These are phyloP conservation scores for Heliconius eleuchia DNA, from an alignment of 1,140 invertebrate species.

Conservation along the genomic window DNA sequence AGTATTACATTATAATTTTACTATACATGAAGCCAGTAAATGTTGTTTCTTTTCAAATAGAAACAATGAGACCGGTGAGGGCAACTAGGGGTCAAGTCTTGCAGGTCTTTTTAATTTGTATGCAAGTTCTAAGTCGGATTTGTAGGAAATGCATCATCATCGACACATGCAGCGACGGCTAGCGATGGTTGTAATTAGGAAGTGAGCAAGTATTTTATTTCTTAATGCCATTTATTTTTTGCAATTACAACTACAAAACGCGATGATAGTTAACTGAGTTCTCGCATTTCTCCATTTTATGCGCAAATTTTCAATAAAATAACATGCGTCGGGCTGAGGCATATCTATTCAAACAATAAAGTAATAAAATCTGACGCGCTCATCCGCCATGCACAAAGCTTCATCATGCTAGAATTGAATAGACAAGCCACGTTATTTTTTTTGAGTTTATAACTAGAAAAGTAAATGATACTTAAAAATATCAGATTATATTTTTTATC, in stretches of 20 bases:
- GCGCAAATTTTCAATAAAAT: slow-evolving; percentile 64
- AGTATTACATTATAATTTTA: neutral
- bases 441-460: slow-evolving; percentile 63
- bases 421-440: slow-evolving; percentile 56
- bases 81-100: slow-evolving; percentile 12
- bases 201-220: slow-evolving; percentile 7
- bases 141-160: slow-evolving; percentile 64
- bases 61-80: slow-evolving; percentile 5
- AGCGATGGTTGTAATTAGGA: slow-evolving; percentile 46
- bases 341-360: slow-evolving; percentile 74
- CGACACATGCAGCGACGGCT: slow-evolving; percentile 72
- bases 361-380: slow-evolving; percentile 70
- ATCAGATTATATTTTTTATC: neutral
- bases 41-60: slow-evolving; percentile 9
- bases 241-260: slow-evolving; percentile 54
- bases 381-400: slow-evolving; percentile 79
- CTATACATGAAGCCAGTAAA: neutral
- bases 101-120: slow-evolving; percentile 11
- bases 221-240: slow-evolving; percentile 48
- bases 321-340: slow-evolving; percentile 79
- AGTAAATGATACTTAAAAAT: neutral
- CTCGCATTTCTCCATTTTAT: slow-evolving; percentile 36
- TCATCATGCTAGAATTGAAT: slow-evolving; percentile 74
- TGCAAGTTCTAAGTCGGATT: slow-evolving; percentile 46
- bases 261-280: slow-evolving; percentile 37